Evolutionary conservation across 2,888 invertebrate genomes (phyloP).

Genomic region (Cantharis lateralis): DNA sequence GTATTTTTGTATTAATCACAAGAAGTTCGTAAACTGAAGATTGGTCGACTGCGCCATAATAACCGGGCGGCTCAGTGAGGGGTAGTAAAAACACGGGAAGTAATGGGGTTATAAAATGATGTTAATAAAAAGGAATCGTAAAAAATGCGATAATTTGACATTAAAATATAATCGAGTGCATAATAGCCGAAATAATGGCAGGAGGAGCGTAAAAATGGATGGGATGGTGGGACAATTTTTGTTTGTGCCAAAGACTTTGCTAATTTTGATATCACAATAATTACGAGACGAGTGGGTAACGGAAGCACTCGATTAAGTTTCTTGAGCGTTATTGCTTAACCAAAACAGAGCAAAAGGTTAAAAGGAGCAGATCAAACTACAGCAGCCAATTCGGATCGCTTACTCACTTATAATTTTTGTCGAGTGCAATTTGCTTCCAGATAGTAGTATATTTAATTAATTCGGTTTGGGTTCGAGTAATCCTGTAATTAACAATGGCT

Average conservation of each 20-base stretch:
- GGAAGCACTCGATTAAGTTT: constrained; percentile 29
- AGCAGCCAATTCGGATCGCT: neutral
- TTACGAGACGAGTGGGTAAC: constrained; percentile 25
- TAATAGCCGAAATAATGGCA: neutral
- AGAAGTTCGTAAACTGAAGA: neutral
- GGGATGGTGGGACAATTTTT: neutral
- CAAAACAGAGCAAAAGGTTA: constrained; percentile 15
- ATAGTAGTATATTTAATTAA: neutral
- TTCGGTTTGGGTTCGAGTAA: neutral
- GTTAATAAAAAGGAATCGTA: neutral
- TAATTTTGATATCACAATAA: neutral
- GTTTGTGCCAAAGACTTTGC: neutral
- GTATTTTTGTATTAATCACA: neutral
- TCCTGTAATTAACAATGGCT: neutral
- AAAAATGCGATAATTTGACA: neutral
- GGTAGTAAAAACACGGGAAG: neutral
- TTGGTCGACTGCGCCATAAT: neutral
- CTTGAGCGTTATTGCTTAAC: constrained; percentile 17
- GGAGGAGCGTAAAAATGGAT: neutral
- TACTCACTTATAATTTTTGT: neutral
- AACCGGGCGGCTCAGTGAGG: neutral
- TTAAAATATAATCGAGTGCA: neutral
- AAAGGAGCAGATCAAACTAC: neutral
- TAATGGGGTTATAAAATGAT: neutral
- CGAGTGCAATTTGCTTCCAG: neutral